Evolutionary conservation across 2,113 vertebrate genomes (phyloP), one percentile per base, ranked within the genome.

Genomic region (Mola mola): DNA sequence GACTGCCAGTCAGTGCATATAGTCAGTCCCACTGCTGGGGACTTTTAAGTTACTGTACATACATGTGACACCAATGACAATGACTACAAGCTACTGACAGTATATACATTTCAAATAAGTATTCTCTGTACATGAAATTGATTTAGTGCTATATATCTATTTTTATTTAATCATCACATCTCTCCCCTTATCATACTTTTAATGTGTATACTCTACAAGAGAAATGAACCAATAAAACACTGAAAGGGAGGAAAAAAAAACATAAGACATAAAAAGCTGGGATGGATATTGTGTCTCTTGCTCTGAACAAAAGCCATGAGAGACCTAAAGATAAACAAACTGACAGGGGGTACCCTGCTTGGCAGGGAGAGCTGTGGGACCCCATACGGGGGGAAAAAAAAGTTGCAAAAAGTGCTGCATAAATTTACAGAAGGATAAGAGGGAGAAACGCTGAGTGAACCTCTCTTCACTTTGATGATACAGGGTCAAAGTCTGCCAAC

Each of bases 401-500:
- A 43, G 44, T 56, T 52, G 71, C 46, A 78, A 78, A 76, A 75
- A 75, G 50, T 71, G 72, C 80, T 78, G 79, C 66, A 66, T 72
- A 69, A 66, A 49, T 75, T 65, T 60, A 72, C 44, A 59, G 38
- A 82, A 13, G 68, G 26, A 47, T 11, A 40, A 53, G 24, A 12
- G 31, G 51, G 29, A 56, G 22, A 64, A 55, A 26, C 19, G 51
- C 10, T 11, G 19, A 38, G 16, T 12, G 11, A 46, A 9, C 21
- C 7, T 15, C 17, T 15, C 38, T 46, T 93, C 94, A 97, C 94
- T 95, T 96, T 34, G 94, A 85, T 20, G 94, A 92, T 51, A 94
- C 93, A 57, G 92, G 95, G 72, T 90, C 88, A 63, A 98, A 98
- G 63, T 98, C 96, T 77, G 95, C 95, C 96, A 95, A 98, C 79